Base-by-base conservation (phyloP, 2,113 vertebrate species). In the Bos indicus region DNA sequence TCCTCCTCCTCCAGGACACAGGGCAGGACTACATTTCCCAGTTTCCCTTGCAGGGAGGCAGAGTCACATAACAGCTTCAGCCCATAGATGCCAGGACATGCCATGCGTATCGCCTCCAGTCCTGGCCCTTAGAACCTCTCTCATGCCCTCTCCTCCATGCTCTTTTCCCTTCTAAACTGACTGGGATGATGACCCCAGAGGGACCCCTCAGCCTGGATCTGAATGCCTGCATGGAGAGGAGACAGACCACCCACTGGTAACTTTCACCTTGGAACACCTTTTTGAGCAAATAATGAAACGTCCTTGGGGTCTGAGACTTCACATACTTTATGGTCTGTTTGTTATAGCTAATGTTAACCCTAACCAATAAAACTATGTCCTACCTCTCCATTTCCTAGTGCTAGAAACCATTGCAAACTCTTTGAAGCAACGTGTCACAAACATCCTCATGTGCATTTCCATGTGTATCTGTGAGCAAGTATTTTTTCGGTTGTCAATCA, bases 21-120 rank as follows among this genome's bases (percentile, higher is more conserved):
- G 2, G 9, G 56, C 56, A 74, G 25, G 36, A 97, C 95, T 91
- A 83, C 95, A 87, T 97, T 94, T 95, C 82, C 88, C 92, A 92
- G 60, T 1, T 23, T 28, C 77, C 94, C 26, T 48, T 83, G 62
- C 67, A 36, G 48, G 52, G 93, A 26, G 82, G 62, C 51, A 2
- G 85, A 92, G 57, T 48, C 84, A 67, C 19, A 12, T 9, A 7
- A 19, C 12, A 9, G 25, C 30, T 36, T 95, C 13, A 36, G 56
- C 36, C 74, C 74, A 0, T 17, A 25, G 46, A 74, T 11, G 19
- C 48, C n/a, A 0, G 5, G 40, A 1, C 43, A 8, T 59, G 60
- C 64, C 21, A 26, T 57, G 14, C 23, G 1, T 90, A 28, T 71
- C 2, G 10, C 36, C 64, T 93, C 54, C 51, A n/a, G 15, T n/a